Evolutionary conservation across 53 echinoderm and acorn worm species (phyloP).

Genomic region (Zoroaster sp.): DNA sequence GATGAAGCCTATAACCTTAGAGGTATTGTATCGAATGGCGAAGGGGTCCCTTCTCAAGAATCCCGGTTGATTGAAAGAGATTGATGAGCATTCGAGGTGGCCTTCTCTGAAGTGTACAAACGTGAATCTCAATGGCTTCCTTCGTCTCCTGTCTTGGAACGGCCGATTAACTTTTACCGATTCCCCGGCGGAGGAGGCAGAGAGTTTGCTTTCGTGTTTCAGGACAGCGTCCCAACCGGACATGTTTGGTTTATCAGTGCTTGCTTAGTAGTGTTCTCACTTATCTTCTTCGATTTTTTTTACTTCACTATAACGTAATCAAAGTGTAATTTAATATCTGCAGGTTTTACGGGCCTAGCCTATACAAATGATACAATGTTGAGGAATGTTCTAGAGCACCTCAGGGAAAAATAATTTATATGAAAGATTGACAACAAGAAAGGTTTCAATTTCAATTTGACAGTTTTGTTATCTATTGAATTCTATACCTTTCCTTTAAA

Average conservation of each 20-base stretch:
- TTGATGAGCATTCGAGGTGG: neutral
- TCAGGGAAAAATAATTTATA: too few species aligned
- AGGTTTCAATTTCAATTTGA: too few species aligned
- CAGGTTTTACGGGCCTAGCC: too few species aligned
- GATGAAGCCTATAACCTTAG: too few species aligned
- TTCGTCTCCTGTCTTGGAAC: neutral
- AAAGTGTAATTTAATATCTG: conserved; percentile 1
- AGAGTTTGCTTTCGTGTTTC: conserved; percentile 30
- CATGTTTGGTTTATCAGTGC: neutral
- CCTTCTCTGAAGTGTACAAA: neutral
- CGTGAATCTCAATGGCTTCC: conserved; percentile 1
- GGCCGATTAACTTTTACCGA: conserved; percentile 2
- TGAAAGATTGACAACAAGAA: too few species aligned
- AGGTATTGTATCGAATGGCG: too few species aligned
- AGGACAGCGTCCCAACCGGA: neutral
- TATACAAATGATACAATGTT: too few species aligned
- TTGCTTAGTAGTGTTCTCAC: neutral
- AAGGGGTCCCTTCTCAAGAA: neutral
- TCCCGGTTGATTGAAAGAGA: conserved; percentile 37
- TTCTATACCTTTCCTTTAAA: too few species aligned
- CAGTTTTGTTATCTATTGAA: too few species aligned
- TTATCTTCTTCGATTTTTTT: neutral
- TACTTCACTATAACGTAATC: neutral
- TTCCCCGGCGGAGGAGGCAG: neutral
- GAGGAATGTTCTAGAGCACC: too few species aligned